Percentiles rank a stretch among this genome's conserved stretches.
phyloP scores from a whole-genome alignment of 1,140 invertebrate species.

The Plodia interpunctella region DNA sequence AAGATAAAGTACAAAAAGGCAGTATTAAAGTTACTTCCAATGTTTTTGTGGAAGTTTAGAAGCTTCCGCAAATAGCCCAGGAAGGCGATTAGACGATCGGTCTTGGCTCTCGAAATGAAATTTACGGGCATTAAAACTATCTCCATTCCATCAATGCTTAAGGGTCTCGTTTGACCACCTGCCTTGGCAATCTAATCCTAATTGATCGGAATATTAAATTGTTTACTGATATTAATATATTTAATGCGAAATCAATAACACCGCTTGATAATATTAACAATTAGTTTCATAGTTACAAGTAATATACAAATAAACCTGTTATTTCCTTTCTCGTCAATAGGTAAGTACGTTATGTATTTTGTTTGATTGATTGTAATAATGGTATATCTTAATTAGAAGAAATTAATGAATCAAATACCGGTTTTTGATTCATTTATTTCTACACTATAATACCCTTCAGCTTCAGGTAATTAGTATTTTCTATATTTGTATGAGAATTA shows the following conservation, averaged over 20 bases:
- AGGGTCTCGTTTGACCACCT: conserved; percentile 51
- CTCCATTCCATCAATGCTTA: conserved; percentile 53
- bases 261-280: conserved; percentile 44
- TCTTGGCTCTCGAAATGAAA: conserved; percentile 53
- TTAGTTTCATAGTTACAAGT: conserved; percentile 35
- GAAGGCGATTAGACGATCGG: conserved; percentile 60
- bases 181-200: conserved; percentile 59
- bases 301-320: background rate
- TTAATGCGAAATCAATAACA: conserved; percentile 64
- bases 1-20: background rate
- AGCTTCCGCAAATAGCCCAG: conserved; percentile 46
- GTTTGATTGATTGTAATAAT: too few species aligned
- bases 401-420: too few species aligned
- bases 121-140: conserved; percentile 73
- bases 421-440: too few species aligned
- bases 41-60: conserved; percentile 27
- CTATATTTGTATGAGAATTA: too few species aligned
- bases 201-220: conserved; percentile 62
- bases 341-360: too few species aligned
- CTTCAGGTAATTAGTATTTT: too few species aligned
- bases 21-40: conserved; percentile 4
- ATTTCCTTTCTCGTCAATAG: too few species aligned
- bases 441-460: too few species aligned
- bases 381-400: too few species aligned
- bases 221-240: conserved; percentile 45